phyloP scores from a whole-genome alignment of 2,797 vertebrate genomes.

The Xenopus petersii region DNA sequence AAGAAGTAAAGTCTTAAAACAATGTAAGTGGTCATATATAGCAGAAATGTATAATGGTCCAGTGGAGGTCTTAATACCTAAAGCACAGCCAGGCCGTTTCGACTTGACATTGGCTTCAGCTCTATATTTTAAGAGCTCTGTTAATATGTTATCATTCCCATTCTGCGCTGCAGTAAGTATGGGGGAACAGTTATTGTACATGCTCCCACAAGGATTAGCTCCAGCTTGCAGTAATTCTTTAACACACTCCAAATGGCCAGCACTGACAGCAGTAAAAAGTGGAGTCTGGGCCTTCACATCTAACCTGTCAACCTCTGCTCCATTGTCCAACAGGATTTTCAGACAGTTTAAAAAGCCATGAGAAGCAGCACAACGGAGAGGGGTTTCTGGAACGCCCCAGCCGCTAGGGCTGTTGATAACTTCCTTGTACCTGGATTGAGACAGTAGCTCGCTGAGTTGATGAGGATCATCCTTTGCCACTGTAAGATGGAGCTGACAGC shows the following conservation, averaged over 20 bases:
- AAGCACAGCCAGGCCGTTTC: slow-evolving; percentile 76
- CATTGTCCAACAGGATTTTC: slow-evolving; percentile 76
- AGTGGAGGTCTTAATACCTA: slow-evolving; percentile 71
- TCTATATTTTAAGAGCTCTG: slow-evolving; percentile 74
- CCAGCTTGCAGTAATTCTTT: slow-evolving; percentile 78
- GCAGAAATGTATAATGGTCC: slow-evolving; percentile 88
- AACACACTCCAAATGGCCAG: slow-evolving; percentile 84
- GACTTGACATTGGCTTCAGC: slow-evolving; percentile 78
- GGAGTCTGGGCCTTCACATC: slow-evolving; percentile 94
- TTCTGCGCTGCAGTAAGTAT: slow-evolving; percentile 81
- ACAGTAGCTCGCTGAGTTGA: slow-evolving; percentile 71
- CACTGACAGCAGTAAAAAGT: slow-evolving; percentile 85
- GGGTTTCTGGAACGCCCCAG: slow-evolving; percentile 87
- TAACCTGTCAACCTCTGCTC: slow-evolving; percentile 83
- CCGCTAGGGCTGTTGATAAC: slow-evolving; percentile 82
- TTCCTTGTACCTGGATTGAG: slow-evolving; percentile 73
- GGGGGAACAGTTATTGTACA: slow-evolving; percentile 87
- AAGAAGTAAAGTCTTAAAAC: slow-evolving; percentile 82
- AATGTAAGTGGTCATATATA: slow-evolving; percentile 83
- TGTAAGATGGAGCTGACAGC: slow-evolving; percentile 73
- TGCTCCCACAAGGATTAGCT: slow-evolving; percentile 82
- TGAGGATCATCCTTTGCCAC: slow-evolving; percentile 69
- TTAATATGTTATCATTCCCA: slow-evolving; percentile 71
- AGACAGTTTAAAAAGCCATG: slow-evolving; percentile 76
- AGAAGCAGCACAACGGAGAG: slow-evolving; percentile 78